Evolutionary conservation across 2,888 invertebrate species (phyloP).

Genomic region (Perizoma affinitatum): DNA sequence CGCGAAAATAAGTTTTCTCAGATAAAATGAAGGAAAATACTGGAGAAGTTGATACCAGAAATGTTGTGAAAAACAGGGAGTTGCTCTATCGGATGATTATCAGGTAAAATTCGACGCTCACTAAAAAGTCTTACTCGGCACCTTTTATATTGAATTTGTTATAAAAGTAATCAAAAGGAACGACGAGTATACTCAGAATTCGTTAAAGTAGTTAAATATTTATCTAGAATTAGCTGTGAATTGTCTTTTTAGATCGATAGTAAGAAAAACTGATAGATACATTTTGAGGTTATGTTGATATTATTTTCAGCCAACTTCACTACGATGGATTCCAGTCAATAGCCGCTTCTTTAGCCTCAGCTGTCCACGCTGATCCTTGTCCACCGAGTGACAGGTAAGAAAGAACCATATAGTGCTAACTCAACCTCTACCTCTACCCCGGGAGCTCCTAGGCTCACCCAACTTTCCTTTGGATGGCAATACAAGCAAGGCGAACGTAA

Average conservation of each 20-base stretch:
- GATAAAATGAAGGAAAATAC: slow-evolving; percentile 68
- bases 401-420: too few relatives aligned
- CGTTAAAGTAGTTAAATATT: background rate
- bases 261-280: background rate
- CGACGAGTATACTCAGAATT: too few relatives aligned
- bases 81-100: slow-evolving; percentile 95
- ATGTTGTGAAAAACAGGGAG: slow-evolving; percentile 94
- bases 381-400: slow-evolving; percentile 93
- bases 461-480: too few relatives aligned
- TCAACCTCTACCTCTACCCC: too few relatives aligned
- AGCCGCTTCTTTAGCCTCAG: slow-evolving; percentile 92
- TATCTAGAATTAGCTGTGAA: background rate
- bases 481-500: too few relatives aligned
- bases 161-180: too few relatives aligned
- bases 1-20: background rate
- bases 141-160: too few relatives aligned
- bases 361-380: slow-evolving; percentile 96
- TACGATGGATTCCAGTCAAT: slow-evolving; percentile 98
- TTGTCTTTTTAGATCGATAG: background rate
- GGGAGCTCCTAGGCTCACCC: too few relatives aligned
- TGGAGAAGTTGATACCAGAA: slow-evolving; percentile 86
- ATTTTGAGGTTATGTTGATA: slow-evolving; percentile 28
- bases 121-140: background rate
- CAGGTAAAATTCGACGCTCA: slow-evolving; percentile 81
- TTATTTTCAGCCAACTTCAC: slow-evolving; percentile 91